These are phyloP conservation scores for Pheosia gnoma DNA, from an alignment of 2,888 invertebrate species.

Conservation along the genomic window DNA sequence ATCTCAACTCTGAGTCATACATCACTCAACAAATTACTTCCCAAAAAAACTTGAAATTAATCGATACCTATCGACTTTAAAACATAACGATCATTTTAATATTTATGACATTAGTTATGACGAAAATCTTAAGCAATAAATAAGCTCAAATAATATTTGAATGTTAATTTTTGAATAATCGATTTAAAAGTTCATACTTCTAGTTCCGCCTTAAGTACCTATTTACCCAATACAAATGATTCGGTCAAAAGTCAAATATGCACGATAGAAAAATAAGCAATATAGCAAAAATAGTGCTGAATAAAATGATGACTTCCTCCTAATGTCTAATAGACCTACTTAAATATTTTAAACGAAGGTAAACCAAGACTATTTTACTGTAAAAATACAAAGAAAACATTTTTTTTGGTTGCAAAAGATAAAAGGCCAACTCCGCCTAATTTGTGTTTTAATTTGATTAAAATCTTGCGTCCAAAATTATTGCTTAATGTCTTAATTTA, in stretches of 20 bases:
- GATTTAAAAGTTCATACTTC: constrained; percentile 16
- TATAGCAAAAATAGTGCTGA: no score
- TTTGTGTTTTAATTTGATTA: no score
- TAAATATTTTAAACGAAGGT: no score
- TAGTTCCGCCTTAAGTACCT: constrained; percentile 15
- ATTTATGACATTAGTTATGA: constrained; percentile 26
- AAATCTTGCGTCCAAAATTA: no score
- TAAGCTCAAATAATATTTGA: constrained; percentile 21
- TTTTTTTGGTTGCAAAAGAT: no score
- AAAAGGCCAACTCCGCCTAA: no score
- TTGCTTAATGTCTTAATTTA: no score
- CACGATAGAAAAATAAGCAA: neutral
- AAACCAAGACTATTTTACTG: no score
- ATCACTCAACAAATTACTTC: constrained; percentile 3
- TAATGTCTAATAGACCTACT: no score
- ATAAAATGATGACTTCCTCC: no score
- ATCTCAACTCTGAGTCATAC: no score
- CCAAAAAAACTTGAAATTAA: constrained; percentile 6
- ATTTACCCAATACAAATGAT: constrained; percentile 6
- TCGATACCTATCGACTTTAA: constrained; percentile 10
- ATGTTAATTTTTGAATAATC: constrained; percentile 31
- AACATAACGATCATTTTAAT: constrained; percentile 13
- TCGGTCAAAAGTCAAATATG: constrained; percentile 14
- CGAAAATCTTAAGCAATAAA: constrained; percentile 24
- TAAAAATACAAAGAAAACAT: no score